These are phyloP conservation scores for Chrysolina haemoptera DNA, from an alignment of 2,888 invertebrate genomes.

Conservation along the genomic window DNA sequence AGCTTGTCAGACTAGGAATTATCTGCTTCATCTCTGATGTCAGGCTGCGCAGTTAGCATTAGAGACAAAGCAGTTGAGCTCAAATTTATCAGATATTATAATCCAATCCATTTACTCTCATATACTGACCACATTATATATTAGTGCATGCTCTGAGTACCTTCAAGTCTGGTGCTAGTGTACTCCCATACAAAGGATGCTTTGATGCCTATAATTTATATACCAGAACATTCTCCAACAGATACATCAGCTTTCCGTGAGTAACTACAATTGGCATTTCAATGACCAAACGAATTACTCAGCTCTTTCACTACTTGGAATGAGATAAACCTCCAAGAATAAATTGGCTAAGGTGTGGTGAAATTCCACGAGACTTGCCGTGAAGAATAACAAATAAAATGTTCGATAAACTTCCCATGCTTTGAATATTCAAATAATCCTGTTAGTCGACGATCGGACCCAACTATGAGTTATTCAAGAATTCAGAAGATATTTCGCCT, in stretches of 20 bases:
- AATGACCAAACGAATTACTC: slow-evolving; percentile 9
- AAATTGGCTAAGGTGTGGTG: slow-evolving; percentile 25
- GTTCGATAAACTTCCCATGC: slow-evolving; percentile 22
- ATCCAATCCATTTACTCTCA: no score
- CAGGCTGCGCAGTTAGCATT: no score
- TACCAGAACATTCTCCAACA: no score
- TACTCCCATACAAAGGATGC: no score
- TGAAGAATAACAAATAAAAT: slow-evolving; percentile 6
- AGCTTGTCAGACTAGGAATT: no score
- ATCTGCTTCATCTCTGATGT: no score
- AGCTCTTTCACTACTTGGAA: slow-evolving; percentile 15
- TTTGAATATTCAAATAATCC: slow-evolving; percentile 21
- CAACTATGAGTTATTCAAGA: slow-evolving; percentile 3
- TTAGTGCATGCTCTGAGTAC: no score
- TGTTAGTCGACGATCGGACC: background rate
- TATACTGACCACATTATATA: no score
- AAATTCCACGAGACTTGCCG: slow-evolving; percentile 5
- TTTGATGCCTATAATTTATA: no score
- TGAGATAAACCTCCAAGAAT: slow-evolving; percentile 25
- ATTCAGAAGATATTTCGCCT: slow-evolving; percentile 37
- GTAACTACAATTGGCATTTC: background rate
- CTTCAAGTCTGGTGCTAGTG: no score
- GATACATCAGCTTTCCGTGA: background rate
- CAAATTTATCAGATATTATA: no score
- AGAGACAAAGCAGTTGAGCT: no score